Evolutionary conservation across 2,113 vertebrate species (phyloP), one percentile per base, ranked within the genome.

Genomic region (cattle (Bos taurus)): DNA sequence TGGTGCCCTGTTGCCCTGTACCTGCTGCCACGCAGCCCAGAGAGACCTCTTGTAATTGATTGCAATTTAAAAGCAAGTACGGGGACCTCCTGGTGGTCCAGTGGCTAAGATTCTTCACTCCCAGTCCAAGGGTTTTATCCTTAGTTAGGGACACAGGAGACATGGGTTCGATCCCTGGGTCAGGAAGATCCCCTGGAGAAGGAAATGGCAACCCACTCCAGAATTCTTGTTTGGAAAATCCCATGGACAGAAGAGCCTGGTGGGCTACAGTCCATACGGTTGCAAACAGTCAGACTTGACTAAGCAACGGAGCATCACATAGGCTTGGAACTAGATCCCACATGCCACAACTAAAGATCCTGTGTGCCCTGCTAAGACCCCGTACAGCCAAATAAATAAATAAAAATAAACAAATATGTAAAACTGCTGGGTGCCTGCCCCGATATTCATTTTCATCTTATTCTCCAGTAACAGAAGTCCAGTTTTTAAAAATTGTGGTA

Each of bases 1-100:
- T 7, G 33, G 36, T 2, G 3, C 6, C 48, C 36, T 9, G 0
- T 4, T 15, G n/a, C 50, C 67, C 78, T 13, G 17, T 9, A 11
- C 25, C 11, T 1, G 4, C 52, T 40, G 92, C 56, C 64, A 4
- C 0, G 3, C 10, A 43, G 52, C 23, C 67, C 12, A 12, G 43
- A 52, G 16, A 77, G 48, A 46, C 50, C 56, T 59, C n/a, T 56
- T 4, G 40, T 36, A 15, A 19, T 33, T 19, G 56, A 43, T 4
- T 6, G 15, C 9, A 80, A 25, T n/a, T 25, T 43, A 40, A 88
- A 56, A 36, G 36, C 11, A 57, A 64, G 48, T 40, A 9, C 7
- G 3, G 30, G 71, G 71, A 26, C 12, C 26, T 77, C 36, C 71
- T 77, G 71, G 36, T 77, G 12, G 71, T 43, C 71, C 71, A 77